These are phyloP conservation scores for Mionectes olivaceus DNA, from an alignment of 2,797 vertebrate genomes.

Conservation along the genomic window DNA sequence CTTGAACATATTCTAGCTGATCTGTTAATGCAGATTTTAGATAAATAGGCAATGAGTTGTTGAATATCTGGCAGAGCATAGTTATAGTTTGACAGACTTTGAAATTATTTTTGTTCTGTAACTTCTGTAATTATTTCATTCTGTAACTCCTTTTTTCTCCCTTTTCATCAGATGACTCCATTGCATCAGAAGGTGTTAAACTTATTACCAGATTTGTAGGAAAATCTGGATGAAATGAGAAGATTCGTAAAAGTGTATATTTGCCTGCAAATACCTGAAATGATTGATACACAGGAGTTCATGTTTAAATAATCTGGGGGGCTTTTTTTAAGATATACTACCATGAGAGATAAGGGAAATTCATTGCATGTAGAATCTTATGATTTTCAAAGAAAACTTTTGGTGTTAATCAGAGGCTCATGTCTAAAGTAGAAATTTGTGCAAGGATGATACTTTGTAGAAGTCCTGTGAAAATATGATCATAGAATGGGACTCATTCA, in stretches of 20 bases:
- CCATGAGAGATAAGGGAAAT: slow-evolving; percentile 29
- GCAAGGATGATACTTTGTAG: not conserved
- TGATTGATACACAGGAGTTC: not conserved
- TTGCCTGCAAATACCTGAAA: not conserved
- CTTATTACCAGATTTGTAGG: not conserved
- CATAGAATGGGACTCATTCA: not conserved
- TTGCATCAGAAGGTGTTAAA: not conserved
- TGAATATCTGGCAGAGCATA: not conserved
- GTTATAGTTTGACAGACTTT: not conserved
- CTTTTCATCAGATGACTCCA: not conserved
- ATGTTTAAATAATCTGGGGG: not conserved
- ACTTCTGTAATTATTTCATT: too few relatives aligned
- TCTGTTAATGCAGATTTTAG: not conserved
- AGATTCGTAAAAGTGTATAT: not conserved
- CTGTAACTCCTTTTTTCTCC: not conserved
- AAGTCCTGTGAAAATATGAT: not conserved
- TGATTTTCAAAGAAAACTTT: not conserved
- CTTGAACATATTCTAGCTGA: not conserved
- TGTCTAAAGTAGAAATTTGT: slow-evolving; percentile 31
- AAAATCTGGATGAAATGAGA: not conserved
- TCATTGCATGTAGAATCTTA: not conserved
- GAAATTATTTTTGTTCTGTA: not conserved
- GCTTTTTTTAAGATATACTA: slow-evolving; percentile 18
- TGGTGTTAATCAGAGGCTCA: slow-evolving; percentile 2
- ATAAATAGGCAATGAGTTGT: not conserved